These are phyloP conservation scores for Psix sp. DNA, from an alignment of 1,140 invertebrate species.

Conservation along the genomic window DNA sequence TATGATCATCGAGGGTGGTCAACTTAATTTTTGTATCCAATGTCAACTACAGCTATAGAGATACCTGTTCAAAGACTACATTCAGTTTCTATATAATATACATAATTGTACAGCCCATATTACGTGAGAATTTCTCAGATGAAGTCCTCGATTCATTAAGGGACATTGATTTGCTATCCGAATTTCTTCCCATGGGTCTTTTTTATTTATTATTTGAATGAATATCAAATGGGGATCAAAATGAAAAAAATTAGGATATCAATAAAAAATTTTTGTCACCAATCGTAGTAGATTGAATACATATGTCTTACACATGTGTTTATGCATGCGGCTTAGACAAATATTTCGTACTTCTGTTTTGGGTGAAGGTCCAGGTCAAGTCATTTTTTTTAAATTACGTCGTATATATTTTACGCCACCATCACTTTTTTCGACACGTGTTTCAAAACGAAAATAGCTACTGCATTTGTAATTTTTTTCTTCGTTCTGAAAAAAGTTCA, in stretches of 20 bases:
- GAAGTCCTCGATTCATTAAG: background rate
- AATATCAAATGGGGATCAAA: background rate
- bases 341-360: background rate
- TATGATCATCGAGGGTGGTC: constrained; percentile 30
- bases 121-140: constrained; percentile 9
- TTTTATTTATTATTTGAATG: background rate
- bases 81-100: constrained; percentile 6
- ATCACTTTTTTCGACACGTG: no score
- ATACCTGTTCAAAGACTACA: constrained; percentile 6
- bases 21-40: constrained; percentile 14
- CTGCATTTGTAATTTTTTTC: no score
- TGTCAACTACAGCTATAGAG: constrained; percentile 27
- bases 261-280: background rate
- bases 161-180: background rate
- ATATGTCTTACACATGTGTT: background rate
- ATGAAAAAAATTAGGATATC: background rate
- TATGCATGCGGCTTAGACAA: background rate
- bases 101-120: constrained; percentile 1
- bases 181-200: background rate
- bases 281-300: background rate
- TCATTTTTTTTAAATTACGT: no score
- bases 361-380: constrained; percentile 1
- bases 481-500: no score
- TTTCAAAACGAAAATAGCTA: no score
- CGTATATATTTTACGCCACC: no score